A percentile compares a stretch with the other conserved stretches of the same genome.
These are phyloP conservation scores for Rhadinocentrus ornatus DNA, from an alignment of 2,797 vertebrate species.

Conservation along the genomic window DNA sequence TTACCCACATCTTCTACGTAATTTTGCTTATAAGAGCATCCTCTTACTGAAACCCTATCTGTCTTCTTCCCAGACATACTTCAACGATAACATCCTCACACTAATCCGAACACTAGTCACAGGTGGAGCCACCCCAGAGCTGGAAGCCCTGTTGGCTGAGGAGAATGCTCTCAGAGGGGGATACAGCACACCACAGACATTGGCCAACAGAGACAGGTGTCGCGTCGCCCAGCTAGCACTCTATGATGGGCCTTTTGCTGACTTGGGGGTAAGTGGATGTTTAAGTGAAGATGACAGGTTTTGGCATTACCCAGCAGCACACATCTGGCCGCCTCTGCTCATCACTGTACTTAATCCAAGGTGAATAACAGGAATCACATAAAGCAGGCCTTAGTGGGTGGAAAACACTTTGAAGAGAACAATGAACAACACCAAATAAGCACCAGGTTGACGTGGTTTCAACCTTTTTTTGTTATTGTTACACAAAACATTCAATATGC, in stretches of 20 bases:
- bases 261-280: slow-evolving; percentile 90
- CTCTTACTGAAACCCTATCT: slow-evolving; percentile 74
- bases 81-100: slow-evolving; percentile 99
- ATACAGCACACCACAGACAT: slow-evolving; percentile 98
- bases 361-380: slow-evolving; percentile 70
- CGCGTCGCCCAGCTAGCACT: slow-evolving; percentile 97
- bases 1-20: slow-evolving; percentile 28
- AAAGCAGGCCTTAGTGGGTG: slow-evolving; percentile 58
- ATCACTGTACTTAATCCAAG: slow-evolving; percentile 66
- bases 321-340: slow-evolving; percentile 64
- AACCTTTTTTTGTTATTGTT: slow-evolving; percentile 31
- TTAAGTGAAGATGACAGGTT: slow-evolving; percentile 74
- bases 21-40: slow-evolving; percentile 78
- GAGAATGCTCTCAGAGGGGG: slow-evolving; percentile 96
- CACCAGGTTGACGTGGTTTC: slow-evolving; percentile 45
- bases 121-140: slow-evolving; percentile 97
- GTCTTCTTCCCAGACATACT: slow-evolving; percentile 92
- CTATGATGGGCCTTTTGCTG: slow-evolving; percentile 97
- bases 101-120: slow-evolving; percentile 99
- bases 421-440: slow-evolving; percentile 43
- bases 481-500: slow-evolving; percentile 25
- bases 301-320: slow-evolving; percentile 75
- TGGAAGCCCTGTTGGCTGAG: slow-evolving; percentile 95
- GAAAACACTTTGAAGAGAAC: slow-evolving; percentile 54
- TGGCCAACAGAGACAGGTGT: slow-evolving; percentile 98